phyloP scores from a whole-genome alignment of 1,140 invertebrate species.

The Hycleus phaleratus region DNA sequence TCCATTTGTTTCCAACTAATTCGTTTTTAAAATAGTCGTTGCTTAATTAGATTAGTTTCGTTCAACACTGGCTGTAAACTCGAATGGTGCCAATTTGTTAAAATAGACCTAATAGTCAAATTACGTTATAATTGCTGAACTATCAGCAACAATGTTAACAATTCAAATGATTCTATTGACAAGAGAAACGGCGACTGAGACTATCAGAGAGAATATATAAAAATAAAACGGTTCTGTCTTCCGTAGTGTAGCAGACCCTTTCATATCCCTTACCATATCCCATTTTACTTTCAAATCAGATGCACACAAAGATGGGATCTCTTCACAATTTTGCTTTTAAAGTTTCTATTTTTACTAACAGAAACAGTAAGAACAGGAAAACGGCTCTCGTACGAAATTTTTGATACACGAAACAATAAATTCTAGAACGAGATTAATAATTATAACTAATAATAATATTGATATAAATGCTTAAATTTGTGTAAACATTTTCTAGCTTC shows the following conservation, averaged over 20 bases:
- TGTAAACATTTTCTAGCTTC: slow-evolving; percentile 26
- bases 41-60: no score
- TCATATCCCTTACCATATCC: slow-evolving; percentile 1
- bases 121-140: no score
- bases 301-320: slow-evolving; percentile 2
- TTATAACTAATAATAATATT: background rate
- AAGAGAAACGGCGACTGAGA: slow-evolving; percentile 10
- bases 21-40: no score
- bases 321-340: background rate
- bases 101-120: no score
- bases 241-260: slow-evolving; percentile 24
- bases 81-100: no score
- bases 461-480: slow-evolving; percentile 4
- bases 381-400: slow-evolving; percentile 9
- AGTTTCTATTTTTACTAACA: slow-evolving; percentile 14
- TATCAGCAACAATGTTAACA: no score
- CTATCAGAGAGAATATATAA: slow-evolving; percentile 14
- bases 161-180: background rate
- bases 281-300: no score
- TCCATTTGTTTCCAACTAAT: no score
- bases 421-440: no score
- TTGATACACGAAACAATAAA: slow-evolving; percentile 10
- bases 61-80: no score
- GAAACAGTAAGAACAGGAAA: background rate
- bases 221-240: slow-evolving; percentile 18